A percentile compares a stretch with the other conserved stretches of the same genome.
These are phyloP conservation scores for Paramisgurnus dabryanus DNA, from an alignment of 2,113 vertebrate genomes.

Conservation along the genomic window DNA sequence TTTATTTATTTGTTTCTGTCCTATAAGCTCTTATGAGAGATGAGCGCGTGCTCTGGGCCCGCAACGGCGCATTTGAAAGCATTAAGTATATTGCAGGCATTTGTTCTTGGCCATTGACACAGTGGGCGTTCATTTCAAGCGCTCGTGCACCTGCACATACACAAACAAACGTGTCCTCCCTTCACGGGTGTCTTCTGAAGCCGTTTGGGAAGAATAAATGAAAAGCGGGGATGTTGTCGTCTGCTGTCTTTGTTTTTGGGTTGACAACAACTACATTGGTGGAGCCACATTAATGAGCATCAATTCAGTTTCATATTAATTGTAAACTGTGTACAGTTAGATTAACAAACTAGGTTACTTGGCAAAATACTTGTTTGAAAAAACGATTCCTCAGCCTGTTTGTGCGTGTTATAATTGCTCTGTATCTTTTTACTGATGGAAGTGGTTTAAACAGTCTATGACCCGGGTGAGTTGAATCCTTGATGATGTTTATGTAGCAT, in stretches of 20 bases:
- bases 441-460: too few species aligned
- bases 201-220: not conserved
- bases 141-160: constrained; percentile 32
- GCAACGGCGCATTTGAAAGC: constrained; percentile 64
- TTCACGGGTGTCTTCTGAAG: not conserved
- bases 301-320: too few species aligned
- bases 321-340: too few species aligned
- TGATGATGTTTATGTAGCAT: too few species aligned
- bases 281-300: not conserved
- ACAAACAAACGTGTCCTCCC: not conserved
- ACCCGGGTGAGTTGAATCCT: too few species aligned
- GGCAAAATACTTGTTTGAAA: too few species aligned
- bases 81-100: constrained; percentile 76
- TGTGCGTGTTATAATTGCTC: too few species aligned
- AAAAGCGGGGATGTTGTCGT: too few species aligned
- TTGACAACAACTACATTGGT: not conserved
- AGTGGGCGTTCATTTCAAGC: constrained; percentile 60
- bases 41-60: constrained; percentile 54
- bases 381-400: too few species aligned
- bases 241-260: not conserved
- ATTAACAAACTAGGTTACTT: too few species aligned
- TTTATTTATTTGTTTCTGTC: constrained; percentile 70
- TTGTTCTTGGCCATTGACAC: constrained; percentile 70
- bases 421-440: too few species aligned
- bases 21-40: constrained; percentile 63